These are phyloP conservation scores for Acrobasis repandana DNA, from an alignment of 2,888 invertebrate species.

Conservation along the genomic window DNA sequence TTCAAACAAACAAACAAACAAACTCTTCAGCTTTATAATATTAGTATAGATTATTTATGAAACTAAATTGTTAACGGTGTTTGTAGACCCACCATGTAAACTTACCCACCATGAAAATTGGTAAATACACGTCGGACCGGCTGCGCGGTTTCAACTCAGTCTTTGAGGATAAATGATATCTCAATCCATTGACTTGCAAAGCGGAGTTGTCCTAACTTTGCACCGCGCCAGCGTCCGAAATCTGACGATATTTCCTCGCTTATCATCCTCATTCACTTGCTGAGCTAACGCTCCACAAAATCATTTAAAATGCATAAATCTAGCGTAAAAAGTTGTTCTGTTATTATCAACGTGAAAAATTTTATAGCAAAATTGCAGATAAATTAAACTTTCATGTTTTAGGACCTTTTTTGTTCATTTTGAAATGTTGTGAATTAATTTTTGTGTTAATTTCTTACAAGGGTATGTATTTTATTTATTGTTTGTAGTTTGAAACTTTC, in stretches of 20 bases:
- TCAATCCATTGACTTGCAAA: slow-evolving; percentile 47
- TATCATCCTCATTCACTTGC: slow-evolving; percentile 27
- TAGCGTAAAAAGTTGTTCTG: slow-evolving; percentile 14
- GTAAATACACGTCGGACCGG: not conserved
- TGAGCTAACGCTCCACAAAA: slow-evolving; percentile 13
- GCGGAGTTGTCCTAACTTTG: slow-evolving; percentile 40
- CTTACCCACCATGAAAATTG: not conserved
- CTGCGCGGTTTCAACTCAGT: slow-evolving; percentile 9
- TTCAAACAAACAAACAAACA: no score
- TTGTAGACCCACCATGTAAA: no score
- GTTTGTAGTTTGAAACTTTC: no score
- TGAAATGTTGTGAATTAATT: no score
- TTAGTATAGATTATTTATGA: no score
- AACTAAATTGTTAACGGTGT: no score
- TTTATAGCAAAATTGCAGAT: not conserved
- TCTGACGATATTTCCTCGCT: slow-evolving; percentile 24
- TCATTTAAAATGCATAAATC: slow-evolving; percentile 26
- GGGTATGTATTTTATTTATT: no score
- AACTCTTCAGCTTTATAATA: no score
- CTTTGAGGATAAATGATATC: slow-evolving; percentile 37
- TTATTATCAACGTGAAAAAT: not conserved
- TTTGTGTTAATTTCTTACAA: no score
- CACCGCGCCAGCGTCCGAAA: slow-evolving; percentile 37
- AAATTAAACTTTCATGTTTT: not conserved
- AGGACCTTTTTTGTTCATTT: not conserved